These are phyloP conservation scores for Cossypha polioptera DNA, from an alignment of 2,797 vertebrate genomes.

Conservation along the genomic window DNA sequence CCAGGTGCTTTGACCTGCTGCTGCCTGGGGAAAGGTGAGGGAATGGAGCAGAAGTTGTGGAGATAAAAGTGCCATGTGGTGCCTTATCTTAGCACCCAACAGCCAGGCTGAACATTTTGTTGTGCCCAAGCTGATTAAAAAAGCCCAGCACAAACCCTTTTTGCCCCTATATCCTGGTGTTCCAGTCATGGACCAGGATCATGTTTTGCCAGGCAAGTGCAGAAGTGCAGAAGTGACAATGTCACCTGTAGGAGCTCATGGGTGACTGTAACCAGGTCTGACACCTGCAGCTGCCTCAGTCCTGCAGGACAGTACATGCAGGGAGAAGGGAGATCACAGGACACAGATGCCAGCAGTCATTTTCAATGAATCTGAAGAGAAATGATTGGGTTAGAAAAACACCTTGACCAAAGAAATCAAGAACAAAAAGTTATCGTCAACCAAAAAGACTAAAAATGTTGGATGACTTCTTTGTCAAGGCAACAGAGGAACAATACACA, in stretches of 20 bases:
- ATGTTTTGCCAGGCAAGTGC: neutral
- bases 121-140: neutral
- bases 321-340: accelerated
- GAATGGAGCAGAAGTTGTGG: neutral
- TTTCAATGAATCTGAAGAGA: neutral
- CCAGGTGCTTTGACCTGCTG: neutral
- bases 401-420: neutral
- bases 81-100: neutral
- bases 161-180: accelerated
- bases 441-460: neutral
- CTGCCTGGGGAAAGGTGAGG: neutral
- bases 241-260: neutral
- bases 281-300: neutral
- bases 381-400: neutral
- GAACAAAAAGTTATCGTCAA: neutral
- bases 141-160: neutral
- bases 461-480: neutral
- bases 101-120: neutral
- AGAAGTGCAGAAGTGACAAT: neutral
- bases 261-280: accelerated
- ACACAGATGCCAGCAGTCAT: accelerated
- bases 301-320: accelerated
- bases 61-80: neutral
- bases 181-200: accelerated
- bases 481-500: accelerated